Percentiles rank a stretch among this genome's conserved stretches.
phyloP scores from a whole-genome alignment of 2,888 invertebrate species.

The Acanthopleura granulata region DNA sequence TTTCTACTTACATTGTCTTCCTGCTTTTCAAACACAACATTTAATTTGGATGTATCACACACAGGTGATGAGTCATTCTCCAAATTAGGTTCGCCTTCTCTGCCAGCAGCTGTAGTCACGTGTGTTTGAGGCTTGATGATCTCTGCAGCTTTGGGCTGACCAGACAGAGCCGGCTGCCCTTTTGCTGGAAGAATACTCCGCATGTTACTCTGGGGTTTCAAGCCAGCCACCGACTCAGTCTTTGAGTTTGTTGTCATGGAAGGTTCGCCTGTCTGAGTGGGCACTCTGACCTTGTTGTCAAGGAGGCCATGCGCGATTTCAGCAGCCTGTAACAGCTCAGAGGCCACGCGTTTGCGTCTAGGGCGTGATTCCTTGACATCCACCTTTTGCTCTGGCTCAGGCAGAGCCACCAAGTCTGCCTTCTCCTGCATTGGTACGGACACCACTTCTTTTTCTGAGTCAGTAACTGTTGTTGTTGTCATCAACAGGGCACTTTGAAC shows the following conservation, averaged over 20 bases:
- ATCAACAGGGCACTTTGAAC: neutral
- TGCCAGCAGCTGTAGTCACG: no score
- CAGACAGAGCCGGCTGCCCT: neutral
- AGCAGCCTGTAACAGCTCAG: slow-evolving; percentile 5
- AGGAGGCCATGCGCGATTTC: slow-evolving; percentile 4
- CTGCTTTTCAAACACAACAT: no score
- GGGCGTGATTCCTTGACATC: neutral
- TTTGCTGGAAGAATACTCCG: neutral
- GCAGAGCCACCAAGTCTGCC: no score
- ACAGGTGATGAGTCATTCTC: no score
- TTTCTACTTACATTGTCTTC: no score
- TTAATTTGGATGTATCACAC: no score
- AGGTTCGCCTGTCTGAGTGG: neutral
- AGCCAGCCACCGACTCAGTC: neutral
- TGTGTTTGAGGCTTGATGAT: no score
- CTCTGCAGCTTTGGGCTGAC: no score
- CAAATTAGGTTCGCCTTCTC: no score
- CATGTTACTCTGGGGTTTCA: neutral
- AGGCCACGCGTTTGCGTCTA: neutral
- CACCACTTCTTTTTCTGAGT: neutral
- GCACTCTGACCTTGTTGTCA: neutral
- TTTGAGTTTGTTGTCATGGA: neutral
- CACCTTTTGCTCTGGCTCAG: neutral
- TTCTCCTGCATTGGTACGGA: no score
- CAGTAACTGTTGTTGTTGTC: neutral